Conservation (phyloP, 1,140 invertebrate species). For the Teleogryllus occipitalis region DNA sequence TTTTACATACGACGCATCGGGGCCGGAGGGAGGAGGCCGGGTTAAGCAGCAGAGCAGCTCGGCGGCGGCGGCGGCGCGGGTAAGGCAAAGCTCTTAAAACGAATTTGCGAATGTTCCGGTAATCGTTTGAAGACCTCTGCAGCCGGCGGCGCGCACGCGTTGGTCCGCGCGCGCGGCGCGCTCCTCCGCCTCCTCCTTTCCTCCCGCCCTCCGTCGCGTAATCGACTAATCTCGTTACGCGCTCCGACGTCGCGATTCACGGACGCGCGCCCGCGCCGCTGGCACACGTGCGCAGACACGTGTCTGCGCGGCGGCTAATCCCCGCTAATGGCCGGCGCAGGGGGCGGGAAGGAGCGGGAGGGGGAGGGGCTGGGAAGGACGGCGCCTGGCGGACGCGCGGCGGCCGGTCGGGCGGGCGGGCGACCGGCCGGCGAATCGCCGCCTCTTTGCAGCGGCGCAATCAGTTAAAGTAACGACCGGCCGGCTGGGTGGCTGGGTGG, state of each 20-base stretch:
- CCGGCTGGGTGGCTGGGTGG: too few species aligned
- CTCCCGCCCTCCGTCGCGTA: background rate
- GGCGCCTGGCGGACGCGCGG: background rate
- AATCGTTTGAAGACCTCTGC: background rate
- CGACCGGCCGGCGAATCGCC: background rate
- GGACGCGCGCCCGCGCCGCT: too few species aligned
- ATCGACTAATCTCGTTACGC: background rate
- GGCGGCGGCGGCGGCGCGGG: too few species aligned
- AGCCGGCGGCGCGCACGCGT: background rate
- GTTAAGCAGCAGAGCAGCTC: too few species aligned
- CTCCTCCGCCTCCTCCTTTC: too few species aligned
- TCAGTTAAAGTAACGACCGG: background rate
- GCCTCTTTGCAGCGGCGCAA: background rate
- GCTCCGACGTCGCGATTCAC: background rate
- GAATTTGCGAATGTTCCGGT: background rate
- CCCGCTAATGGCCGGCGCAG: background rate
- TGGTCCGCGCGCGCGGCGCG: too few species aligned
- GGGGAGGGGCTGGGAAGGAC: background rate
- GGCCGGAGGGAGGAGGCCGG: too few species aligned
- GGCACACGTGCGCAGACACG: background rate
- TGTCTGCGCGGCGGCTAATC: background rate
- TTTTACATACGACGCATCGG: background rate
- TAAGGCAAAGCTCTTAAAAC: conserved; percentile 4
- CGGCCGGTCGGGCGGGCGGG: too few species aligned
- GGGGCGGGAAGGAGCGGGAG: too few species aligned